phyloP scores from a whole-genome alignment of 1,140 invertebrate species.

The Drosophila insularis region DNA sequence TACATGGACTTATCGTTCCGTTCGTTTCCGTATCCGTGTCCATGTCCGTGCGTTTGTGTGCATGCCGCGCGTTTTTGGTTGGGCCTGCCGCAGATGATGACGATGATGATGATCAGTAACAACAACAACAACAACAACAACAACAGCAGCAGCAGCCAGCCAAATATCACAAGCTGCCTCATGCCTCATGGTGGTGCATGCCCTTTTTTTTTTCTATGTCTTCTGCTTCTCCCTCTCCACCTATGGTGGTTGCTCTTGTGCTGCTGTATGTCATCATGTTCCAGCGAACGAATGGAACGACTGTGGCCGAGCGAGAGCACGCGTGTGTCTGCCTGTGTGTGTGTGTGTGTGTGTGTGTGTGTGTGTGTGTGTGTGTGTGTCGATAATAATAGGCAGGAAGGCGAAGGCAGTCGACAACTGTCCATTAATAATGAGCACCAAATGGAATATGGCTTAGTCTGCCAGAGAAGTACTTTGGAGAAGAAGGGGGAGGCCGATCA shows the following conservation, averaged over 20 bases:
- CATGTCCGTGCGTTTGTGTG: conserved; percentile 38
- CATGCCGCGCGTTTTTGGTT: conserved; percentile 59
- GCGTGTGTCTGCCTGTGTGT: background rate
- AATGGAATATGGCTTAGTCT: background rate
- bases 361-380: conserved; percentile 17
- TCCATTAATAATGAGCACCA: conserved; percentile 43
- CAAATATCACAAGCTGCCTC: conserved; percentile 25
- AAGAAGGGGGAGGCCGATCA: background rate
- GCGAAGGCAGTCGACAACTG: conserved; percentile 13
- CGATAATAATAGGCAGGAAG: conserved; percentile 31
- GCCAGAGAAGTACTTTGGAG: background rate
- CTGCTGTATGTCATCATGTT: conserved; percentile 53
- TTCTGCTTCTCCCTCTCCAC: conserved; percentile 1
- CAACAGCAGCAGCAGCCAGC: background rate
- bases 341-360: conserved; percentile 18
- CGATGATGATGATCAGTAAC: conserved; percentile 46
- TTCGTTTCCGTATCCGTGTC: background rate
- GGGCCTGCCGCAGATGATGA: conserved; percentile 61
- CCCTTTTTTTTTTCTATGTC: background rate
- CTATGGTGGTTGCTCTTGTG: conserved; percentile 21
- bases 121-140: conserved; percentile 11
- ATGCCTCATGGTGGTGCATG: conserved; percentile 18
- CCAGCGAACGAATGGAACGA: conserved; percentile 1
- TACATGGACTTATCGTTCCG: background rate
- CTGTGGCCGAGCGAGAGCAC: background rate